Evolutionary conservation across 2,888 invertebrate species (phyloP).

Genomic region (Synergus umbraculus): DNA sequence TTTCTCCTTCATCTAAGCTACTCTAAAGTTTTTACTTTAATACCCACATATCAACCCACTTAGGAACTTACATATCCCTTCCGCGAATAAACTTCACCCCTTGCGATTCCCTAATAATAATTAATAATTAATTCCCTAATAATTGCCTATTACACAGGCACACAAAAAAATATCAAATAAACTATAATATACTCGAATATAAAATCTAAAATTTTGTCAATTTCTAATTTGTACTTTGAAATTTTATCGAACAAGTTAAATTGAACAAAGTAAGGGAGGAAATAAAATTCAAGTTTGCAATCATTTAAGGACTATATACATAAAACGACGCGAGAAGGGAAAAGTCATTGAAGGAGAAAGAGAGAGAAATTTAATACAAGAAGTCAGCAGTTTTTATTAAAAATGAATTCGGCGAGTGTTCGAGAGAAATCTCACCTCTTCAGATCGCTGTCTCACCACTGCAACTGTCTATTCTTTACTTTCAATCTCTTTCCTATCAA

Average conservation of each 20-base stretch:
- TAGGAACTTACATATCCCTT: neutral
- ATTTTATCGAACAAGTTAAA: neutral
- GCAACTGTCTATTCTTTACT: constrained; percentile 1
- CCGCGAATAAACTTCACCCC: neutral
- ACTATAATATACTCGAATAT: too few relatives aligned
- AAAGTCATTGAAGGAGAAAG: constrained; percentile 31
- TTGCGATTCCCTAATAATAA: neutral
- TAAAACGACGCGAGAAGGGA: neutral
- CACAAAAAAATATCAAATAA: too few relatives aligned
- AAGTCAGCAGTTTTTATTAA: constrained; percentile 69
- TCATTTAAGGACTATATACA: neutral
- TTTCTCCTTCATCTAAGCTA: constrained; percentile 17
- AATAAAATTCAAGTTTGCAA: constrained; percentile 27
- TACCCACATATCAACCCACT: neutral
- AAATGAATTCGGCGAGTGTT: constrained; percentile 68
- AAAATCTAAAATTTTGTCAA: too few relatives aligned
- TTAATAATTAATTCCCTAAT: too few relatives aligned
- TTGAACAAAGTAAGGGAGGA: neutral
- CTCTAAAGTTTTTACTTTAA: constrained; percentile 13
- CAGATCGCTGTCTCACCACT: constrained; percentile 15
- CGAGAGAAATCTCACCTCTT: constrained; percentile 62
- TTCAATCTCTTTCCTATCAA: neutral
- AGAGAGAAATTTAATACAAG: constrained; percentile 57
- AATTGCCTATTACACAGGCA: too few relatives aligned
- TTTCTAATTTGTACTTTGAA: too few relatives aligned